Evolutionary conservation across 2,888 invertebrate genomes (phyloP).

Genomic region (Chorisops tibialis): DNA sequence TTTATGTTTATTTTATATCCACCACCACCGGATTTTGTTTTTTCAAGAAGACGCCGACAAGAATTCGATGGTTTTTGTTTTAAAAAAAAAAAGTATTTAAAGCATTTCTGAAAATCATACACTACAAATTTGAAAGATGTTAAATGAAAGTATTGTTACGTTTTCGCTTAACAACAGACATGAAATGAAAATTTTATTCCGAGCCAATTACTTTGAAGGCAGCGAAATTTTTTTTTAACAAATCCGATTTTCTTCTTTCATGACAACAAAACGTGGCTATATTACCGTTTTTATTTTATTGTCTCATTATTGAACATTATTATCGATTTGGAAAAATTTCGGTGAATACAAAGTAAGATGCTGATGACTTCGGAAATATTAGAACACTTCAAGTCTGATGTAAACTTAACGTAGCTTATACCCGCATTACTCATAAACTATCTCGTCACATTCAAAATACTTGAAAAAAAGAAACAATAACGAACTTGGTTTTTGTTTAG

Average conservation of each 20-base stretch:
- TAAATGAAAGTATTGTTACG: neutral
- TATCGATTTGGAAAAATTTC: constrained; percentile 18
- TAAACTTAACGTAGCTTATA: too few relatives aligned
- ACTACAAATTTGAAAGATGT: neutral
- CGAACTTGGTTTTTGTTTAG: too few relatives aligned
- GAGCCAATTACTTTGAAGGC: constrained; percentile 19
- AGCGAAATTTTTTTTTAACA: constrained; percentile 18
- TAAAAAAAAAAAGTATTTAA: neutral
- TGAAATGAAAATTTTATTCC: neutral
- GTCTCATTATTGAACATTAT: too few relatives aligned
- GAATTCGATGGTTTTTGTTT: constrained; percentile 1
- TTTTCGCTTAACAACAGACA: neutral
- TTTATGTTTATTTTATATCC: constrained; percentile 13
- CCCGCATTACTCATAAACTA: too few relatives aligned
- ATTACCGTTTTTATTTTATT: neutral
- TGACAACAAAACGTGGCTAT: neutral
- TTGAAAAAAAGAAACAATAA: too few relatives aligned
- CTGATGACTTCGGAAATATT: constrained; percentile 3
- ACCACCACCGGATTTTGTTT: constrained; percentile 16
- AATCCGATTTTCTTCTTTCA: too few relatives aligned
- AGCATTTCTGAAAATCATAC: neutral
- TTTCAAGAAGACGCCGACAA: constrained; percentile 6
- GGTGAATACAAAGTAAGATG: constrained; percentile 24
- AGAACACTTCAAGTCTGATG: too few relatives aligned
- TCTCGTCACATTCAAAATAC: too few relatives aligned